Base-by-base conservation (phyloP, 2,797 vertebrate genomes). In the Apogon hyalosoma region DNA sequence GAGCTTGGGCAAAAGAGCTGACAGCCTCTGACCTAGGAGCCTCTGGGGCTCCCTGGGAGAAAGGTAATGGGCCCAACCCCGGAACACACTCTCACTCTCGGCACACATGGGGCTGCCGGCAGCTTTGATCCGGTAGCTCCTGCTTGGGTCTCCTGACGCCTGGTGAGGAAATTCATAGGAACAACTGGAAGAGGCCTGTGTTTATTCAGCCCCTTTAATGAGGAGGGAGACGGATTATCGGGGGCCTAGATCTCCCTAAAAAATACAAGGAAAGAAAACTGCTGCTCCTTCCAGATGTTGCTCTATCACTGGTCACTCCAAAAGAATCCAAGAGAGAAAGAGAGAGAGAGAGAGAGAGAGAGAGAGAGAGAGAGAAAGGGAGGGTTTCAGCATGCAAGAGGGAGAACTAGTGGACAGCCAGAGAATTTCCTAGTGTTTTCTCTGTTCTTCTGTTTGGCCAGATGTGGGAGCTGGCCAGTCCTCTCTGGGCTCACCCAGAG, bases 201-300 rank as follows among this genome's bases (percentile, higher is more conserved):
- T 94, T 95, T 94, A 94, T 94, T 94, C 92, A 94, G 92, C 92
- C 88, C 88, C 89, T 91, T 93, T 94, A 94, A 94, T 94, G 94
- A 95, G 91, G 86, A 93, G 87, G 90, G 91, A 93, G 91, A 93
- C 83, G 87, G 92, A 94, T 94, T 94, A 94, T 95, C 93, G 71
- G 87, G 83, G 87, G 87, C 86, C 88, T 83, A 73, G 88, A 94
- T 94, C 92, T 91, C 83, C 70, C 86, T 84, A 57, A 89, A 90
- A 90, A 89, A 87, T 87, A 90, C 73, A 49, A 57, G 79, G 78
- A 88, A 90, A 85, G 86, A 92, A 94, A 93, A 91, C 84, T 87
- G 76, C 89, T 33, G 31, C 31, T 33, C 7, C 31, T 33, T 33
- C 7, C 31, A 33, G 31, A 33, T 33, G 92, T 93, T 93, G 86